phyloP scores from a whole-genome alignment of 2,113 vertebrate genomes.

The Dipodomys spectabilis region DNA sequence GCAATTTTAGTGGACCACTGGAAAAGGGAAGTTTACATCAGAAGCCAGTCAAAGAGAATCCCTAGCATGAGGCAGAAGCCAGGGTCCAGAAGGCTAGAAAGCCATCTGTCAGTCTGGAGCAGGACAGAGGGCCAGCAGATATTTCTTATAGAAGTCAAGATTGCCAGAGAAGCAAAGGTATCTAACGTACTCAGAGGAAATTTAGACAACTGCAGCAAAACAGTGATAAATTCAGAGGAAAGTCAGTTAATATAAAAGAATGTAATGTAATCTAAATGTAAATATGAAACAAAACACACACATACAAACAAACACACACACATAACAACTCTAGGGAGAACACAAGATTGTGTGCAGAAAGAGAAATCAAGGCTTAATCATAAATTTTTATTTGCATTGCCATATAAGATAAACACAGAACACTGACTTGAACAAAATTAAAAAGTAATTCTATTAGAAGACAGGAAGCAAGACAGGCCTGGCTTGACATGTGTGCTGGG shows the following conservation, averaged over 20 bases:
- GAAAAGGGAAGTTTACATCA: not conserved
- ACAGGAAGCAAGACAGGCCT: not conserved
- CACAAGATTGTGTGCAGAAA: constrained; percentile 45
- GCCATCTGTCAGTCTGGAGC: not conserved
- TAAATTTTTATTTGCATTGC: constrained; percentile 61
- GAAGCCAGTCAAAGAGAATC: not conserved
- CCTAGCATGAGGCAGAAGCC: not conserved
- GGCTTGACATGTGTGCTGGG: not conserved
- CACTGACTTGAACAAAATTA: constrained; percentile 66
- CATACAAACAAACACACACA: not conserved
- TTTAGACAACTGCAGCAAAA: constrained; percentile 1
- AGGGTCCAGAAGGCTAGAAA: not conserved
- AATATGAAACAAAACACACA: constrained; percentile 67
- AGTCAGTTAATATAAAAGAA: constrained; percentile 59
- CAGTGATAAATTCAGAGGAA: constrained; percentile 51
- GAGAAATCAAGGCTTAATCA: constrained; percentile 61
- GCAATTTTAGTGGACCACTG: not conserved
- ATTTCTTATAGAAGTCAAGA: not conserved
- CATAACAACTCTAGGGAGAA: constrained; percentile 55
- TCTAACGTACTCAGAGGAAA: not conserved
- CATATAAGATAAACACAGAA: constrained; percentile 65
- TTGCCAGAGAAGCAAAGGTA: not conserved
- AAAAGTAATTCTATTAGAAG: not conserved
- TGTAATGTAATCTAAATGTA: constrained; percentile 72
- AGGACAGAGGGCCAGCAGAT: not conserved